These are phyloP conservation scores for Ophraella communa DNA, from an alignment of 2,888 invertebrate species.

Conservation along the genomic window DNA sequence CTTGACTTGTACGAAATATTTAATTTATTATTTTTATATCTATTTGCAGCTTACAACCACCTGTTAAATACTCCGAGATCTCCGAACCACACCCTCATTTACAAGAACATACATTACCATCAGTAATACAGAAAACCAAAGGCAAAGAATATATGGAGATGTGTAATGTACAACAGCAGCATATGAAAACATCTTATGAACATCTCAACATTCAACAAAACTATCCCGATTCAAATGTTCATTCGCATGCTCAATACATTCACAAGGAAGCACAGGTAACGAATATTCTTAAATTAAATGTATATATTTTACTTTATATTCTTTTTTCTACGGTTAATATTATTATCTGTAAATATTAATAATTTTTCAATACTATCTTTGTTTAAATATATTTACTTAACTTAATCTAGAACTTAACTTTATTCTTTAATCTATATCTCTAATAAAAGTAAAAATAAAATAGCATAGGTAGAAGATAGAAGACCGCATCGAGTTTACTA, in stretches of 20 bases:
- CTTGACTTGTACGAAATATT: background rate
- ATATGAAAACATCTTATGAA: constrained; percentile 49
- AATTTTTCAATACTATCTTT: too few species aligned
- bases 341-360: too few species aligned
- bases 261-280: constrained; percentile 51
- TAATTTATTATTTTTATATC: too few species aligned
- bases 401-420: too few species aligned
- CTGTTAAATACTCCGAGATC: constrained; percentile 57
- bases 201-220: constrained; percentile 40
- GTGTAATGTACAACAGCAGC: constrained; percentile 51
- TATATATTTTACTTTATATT: background rate
- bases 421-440: too few species aligned
- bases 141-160: constrained; percentile 55
- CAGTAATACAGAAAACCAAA: constrained; percentile 53
- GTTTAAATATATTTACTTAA: too few species aligned
- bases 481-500: too few species aligned
- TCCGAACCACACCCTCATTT: constrained; percentile 42
- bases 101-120: constrained; percentile 45
- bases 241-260: constrained; percentile 47
- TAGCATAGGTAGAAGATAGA: too few species aligned
- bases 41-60: constrained; percentile 35
- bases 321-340: too few species aligned
- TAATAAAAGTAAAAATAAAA: too few species aligned
- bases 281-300: background rate
- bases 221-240: constrained; percentile 37